These are phyloP conservation scores for Prorops nasuta DNA, from an alignment of 1,140 invertebrate genomes.

Conservation along the genomic window DNA sequence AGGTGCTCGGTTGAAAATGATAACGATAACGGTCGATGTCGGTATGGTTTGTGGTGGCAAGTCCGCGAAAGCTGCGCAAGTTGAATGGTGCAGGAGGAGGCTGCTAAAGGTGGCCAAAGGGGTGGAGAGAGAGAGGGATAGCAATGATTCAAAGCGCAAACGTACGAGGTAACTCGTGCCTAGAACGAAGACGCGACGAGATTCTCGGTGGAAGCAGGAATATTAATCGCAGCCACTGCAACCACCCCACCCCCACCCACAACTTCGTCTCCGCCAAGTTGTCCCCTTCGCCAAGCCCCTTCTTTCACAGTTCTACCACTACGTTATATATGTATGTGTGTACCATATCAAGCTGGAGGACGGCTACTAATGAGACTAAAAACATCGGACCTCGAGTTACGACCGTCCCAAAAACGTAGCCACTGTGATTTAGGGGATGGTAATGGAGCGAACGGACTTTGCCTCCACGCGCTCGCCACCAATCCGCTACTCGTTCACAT, in stretches of 20 bases:
- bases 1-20: no score
- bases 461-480: conserved; percentile 7
- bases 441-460: conserved; percentile 41
- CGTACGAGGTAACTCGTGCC: conserved; percentile 8
- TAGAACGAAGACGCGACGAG: conserved; percentile 5
- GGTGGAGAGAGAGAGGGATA: no score
- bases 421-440: conserved; percentile 48
- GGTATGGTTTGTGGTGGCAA: no score
- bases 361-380: conserved; percentile 54
- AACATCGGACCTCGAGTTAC: conserved; percentile 45
- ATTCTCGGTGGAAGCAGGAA: conserved; percentile 38
- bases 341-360: conserved; percentile 36
- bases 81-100: no score
- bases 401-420: conserved; percentile 51
- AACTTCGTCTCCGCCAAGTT: not conserved
- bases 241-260: conserved; percentile 20
- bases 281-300: conserved; percentile 9
- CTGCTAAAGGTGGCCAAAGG: no score
- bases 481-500: not conserved
- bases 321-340: conserved; percentile 11
- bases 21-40: no score
- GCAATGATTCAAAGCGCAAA: conserved; percentile 32
- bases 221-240: conserved; percentile 52
- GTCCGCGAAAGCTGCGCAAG: no score
- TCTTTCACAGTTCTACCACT: conserved; percentile 16